phyloP scores from a whole-genome alignment of 1,140 invertebrate genomes.

The Nephotettix cincticeps region DNA sequence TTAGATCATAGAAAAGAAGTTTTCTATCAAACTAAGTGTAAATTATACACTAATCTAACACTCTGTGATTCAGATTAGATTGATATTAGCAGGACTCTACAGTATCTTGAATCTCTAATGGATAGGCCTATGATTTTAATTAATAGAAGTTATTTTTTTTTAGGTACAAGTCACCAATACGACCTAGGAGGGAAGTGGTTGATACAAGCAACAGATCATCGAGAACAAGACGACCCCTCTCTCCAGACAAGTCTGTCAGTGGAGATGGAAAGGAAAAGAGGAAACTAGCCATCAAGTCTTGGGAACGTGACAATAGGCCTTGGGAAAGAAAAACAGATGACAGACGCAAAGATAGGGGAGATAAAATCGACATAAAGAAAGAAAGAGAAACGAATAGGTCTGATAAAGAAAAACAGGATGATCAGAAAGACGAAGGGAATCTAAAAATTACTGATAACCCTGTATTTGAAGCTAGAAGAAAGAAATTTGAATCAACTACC shows the following conservation, averaged over 20 bases:
- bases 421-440: background rate
- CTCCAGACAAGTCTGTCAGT: background rate
- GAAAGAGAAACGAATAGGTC: constrained; percentile 35
- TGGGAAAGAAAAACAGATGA: constrained; percentile 11
- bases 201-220: background rate
- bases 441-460: constrained; percentile 41
- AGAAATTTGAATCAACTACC: constrained; percentile 48
- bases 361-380: constrained; percentile 25
- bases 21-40: too few relatives aligned
- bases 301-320: constrained; percentile 2
- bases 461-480: constrained; percentile 46
- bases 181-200: background rate
- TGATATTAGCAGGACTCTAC: too few relatives aligned
- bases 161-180: constrained; percentile 5
- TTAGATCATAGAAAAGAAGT: too few relatives aligned
- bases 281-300: background rate
- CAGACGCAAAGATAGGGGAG: constrained; percentile 26
- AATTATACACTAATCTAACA: too few relatives aligned
- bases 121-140: too few relatives aligned
- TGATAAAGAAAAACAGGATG: background rate
- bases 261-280: constrained; percentile 4
- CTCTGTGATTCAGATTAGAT: too few relatives aligned
- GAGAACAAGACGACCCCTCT: background rate
- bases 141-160: background rate
- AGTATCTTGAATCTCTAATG: too few relatives aligned